A percentile compares a stretch with the other conserved stretches of the same genome.
These are phyloP conservation scores for Acleris cristana DNA, from an alignment of 2,888 invertebrate species.

Conservation along the genomic window DNA sequence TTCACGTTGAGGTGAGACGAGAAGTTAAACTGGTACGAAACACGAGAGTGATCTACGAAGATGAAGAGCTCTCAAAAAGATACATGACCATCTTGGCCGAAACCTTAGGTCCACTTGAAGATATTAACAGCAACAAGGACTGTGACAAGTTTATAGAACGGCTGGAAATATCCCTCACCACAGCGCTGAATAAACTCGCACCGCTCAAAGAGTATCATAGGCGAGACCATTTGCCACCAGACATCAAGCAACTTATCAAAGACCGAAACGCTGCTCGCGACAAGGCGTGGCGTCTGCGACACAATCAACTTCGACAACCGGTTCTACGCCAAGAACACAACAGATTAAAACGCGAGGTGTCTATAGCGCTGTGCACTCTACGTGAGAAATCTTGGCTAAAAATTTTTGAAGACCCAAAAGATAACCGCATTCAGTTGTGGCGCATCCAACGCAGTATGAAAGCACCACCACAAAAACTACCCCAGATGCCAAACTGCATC, in stretches of 20 bases:
- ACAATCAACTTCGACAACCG: background rate
- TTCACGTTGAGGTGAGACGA: constrained; percentile 1
- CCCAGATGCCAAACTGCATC: background rate
- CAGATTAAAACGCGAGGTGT: background rate
- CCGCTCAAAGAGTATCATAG: constrained; percentile 11
- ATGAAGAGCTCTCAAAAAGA: constrained; percentile 10
- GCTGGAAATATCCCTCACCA: constrained; percentile 5
- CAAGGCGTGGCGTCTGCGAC: constrained; percentile 16
- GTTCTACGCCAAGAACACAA: constrained; percentile 4
- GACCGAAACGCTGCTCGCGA: constrained; percentile 11
- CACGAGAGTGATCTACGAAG: constrained; percentile 1
- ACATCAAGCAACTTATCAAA: background rate
- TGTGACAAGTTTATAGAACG: constrained; percentile 10
- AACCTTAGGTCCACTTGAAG: constrained; percentile 3
- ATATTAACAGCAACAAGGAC: constrained; percentile 6
- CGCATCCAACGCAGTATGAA: constrained; percentile 9
- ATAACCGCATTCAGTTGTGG: constrained; percentile 5
- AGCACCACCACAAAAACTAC: background rate
- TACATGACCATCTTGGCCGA: background rate
- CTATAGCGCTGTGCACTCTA: background rate
- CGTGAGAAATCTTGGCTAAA: constrained; percentile 5
- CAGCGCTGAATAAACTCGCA: constrained; percentile 3
- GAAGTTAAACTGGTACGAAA: constrained; percentile 3
- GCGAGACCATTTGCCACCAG: constrained; percentile 8
- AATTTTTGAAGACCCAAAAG: background rate